Conservation (phyloP, 2,113 vertebrate species). For the Cygnus atratus region DNA sequence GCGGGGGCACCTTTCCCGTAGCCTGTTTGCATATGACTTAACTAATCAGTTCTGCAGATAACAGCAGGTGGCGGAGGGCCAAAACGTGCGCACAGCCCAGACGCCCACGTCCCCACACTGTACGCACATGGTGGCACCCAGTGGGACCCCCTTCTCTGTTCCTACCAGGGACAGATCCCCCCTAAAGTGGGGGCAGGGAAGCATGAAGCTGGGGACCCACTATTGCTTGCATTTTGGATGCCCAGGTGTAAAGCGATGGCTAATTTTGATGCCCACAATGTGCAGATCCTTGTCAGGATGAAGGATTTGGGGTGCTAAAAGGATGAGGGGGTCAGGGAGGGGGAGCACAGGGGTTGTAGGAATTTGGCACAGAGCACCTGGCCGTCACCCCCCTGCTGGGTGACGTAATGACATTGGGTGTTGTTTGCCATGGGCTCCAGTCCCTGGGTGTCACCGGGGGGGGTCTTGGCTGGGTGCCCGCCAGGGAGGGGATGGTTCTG, state of each 20-base stretch:
- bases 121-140: rapidly evolving
- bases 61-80: rapidly evolving
- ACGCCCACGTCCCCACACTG: rapidly evolving
- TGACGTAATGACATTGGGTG: rapidly evolving
- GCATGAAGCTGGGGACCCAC: not conserved
- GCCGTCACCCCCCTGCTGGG: not conserved
- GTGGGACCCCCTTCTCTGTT: rapidly evolving
- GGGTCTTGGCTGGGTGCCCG: not conserved
- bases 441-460: not conserved
- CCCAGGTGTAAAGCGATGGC: not conserved
- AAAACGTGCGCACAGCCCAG: rapidly evolving
- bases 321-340: not conserved
- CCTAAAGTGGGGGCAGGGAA: not conserved
- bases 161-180: not conserved
- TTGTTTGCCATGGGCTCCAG: not conserved
- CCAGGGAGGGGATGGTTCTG: not conserved
- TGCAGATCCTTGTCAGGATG: not conserved
- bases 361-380: not conserved
- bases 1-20: not conserved
- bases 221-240: rapidly evolving
- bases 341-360: not conserved
- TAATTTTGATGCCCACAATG: not conserved
- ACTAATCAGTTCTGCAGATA: not conserved
- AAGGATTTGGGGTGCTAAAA: not conserved
- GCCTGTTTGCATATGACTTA: not conserved